A percentile compares a stretch with the other conserved stretches of the same genome.
These are phyloP conservation scores for Phyllostomus hastatus DNA, from an alignment of 2,113 vertebrate genomes.

Conservation along the genomic window DNA sequence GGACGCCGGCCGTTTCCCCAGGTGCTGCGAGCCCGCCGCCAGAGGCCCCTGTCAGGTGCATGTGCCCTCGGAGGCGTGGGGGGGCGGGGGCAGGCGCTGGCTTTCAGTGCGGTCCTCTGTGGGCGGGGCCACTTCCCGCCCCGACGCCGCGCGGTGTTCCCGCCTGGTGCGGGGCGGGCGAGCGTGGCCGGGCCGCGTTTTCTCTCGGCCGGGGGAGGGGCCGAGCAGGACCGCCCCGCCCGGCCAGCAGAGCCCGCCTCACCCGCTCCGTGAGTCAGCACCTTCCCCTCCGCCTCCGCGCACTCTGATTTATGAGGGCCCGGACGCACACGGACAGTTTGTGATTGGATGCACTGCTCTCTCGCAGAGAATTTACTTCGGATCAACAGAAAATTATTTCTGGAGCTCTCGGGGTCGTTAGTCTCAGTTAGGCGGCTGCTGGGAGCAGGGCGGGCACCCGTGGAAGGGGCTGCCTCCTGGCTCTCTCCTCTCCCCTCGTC, in stretches of 20 bases:
- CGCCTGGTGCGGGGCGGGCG: constrained; percentile 18
- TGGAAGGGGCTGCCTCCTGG: rapidly evolving
- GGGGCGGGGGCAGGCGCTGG: too few species aligned
- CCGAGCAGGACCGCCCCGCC: not conserved
- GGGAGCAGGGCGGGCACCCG: not conserved
- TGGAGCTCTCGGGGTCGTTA: constrained; percentile 81
- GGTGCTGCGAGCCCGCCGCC: too few species aligned
- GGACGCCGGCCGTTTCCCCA: too few species aligned
- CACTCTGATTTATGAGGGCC: constrained; percentile 86
- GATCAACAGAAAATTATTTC: constrained; percentile 87
- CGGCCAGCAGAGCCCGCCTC: constrained; percentile 70
- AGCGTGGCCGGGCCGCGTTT: constrained; percentile 45
- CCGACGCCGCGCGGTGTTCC: constrained; percentile 34
- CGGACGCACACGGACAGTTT: constrained; percentile 83
- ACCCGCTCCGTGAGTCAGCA: constrained; percentile 72
- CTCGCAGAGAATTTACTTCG: constrained; percentile 83
- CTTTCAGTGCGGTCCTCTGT: not conserved
- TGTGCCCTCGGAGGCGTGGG: too few species aligned
- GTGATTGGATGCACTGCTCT: constrained; percentile 85
- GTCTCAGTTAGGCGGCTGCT: constrained; percentile 78
- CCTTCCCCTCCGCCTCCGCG: constrained; percentile 74
- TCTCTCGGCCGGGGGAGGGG: not conserved
- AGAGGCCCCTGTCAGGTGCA: too few species aligned
- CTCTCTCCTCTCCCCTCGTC: not conserved
- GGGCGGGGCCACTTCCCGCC: not conserved